phyloP scores from a whole-genome alignment of 2,888 invertebrate species.

The Acronicta leporina region DNA sequence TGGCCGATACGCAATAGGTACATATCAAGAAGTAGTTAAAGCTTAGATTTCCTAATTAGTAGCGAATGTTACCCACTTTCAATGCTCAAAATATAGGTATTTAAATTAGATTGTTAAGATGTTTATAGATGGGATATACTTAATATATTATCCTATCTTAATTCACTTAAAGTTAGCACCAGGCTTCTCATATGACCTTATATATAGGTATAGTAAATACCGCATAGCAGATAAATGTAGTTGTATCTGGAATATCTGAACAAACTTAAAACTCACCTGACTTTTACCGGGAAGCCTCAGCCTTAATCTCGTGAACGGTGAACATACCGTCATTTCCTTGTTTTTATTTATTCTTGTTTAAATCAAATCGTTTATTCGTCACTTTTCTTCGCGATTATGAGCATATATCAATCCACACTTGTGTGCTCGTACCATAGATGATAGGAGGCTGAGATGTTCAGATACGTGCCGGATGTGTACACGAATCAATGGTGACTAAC shows the following conservation, averaged over 20 bases:
- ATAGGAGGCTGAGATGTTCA: conserved; percentile 66
- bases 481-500: conserved; percentile 63
- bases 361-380: conserved; percentile 32
- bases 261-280: conserved; percentile 42
- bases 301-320: conserved; percentile 20
- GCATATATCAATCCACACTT: conserved; percentile 41
- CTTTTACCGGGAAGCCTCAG: conserved; percentile 14
- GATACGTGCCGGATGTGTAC: conserved; percentile 56
- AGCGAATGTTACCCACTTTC: no score
- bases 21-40: no score
- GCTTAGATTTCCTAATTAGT: no score
- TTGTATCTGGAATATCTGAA: background rate
- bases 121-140: no score
- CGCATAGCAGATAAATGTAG: no score
- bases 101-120: no score
- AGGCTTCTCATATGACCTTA: no score
- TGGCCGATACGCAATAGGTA: no score
- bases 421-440: conserved; percentile 31
- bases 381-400: conserved; percentile 20
- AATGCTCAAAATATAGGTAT: no score
- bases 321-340: conserved; percentile 41
- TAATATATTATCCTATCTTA: no score
- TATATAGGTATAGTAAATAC: no score
- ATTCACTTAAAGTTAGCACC: no score
- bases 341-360: conserved; percentile 15